Conservation (phyloP, 2,888 invertebrate genomes). For the Dryococelus australis region DNA sequence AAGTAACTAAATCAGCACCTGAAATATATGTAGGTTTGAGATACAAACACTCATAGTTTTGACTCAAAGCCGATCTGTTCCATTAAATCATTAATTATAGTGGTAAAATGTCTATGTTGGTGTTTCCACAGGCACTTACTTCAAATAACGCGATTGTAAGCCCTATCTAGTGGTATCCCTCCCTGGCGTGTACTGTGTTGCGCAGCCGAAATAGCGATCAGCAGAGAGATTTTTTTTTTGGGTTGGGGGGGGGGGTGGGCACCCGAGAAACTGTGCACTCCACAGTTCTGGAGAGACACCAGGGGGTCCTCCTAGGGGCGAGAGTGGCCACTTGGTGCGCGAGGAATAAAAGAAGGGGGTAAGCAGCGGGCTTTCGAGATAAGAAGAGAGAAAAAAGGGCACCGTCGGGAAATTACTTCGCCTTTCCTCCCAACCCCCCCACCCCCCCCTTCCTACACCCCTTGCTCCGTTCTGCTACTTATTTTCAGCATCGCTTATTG, state of each 20-base stretch:
- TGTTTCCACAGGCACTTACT: too few relatives aligned
- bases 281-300: not conserved
- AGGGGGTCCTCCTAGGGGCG: not conserved
- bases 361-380: not conserved
- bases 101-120: too few relatives aligned
- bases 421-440: not conserved
- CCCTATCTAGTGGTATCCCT: too few relatives aligned
- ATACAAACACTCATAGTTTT: too few relatives aligned
- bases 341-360: constrained; percentile 1
- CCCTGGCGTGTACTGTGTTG: too few relatives aligned
- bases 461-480: not conserved
- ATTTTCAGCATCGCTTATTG: constrained; percentile 16
- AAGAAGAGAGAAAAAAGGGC: not conserved
- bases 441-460: not conserved
- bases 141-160: too few relatives aligned
- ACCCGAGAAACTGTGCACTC: not conserved
- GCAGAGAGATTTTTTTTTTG: not conserved
- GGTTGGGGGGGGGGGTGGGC: not conserved
- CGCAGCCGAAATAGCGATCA: too few relatives aligned
- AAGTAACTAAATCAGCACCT: too few relatives aligned
- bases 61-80: too few relatives aligned
- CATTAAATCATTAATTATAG: too few relatives aligned
- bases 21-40: too few relatives aligned
- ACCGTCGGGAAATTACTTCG: not conserved
- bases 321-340: not conserved